These are phyloP conservation scores for Thalassoma bifasciatum DNA, from an alignment of 2,113 vertebrate species.

Conservation along the genomic window DNA sequence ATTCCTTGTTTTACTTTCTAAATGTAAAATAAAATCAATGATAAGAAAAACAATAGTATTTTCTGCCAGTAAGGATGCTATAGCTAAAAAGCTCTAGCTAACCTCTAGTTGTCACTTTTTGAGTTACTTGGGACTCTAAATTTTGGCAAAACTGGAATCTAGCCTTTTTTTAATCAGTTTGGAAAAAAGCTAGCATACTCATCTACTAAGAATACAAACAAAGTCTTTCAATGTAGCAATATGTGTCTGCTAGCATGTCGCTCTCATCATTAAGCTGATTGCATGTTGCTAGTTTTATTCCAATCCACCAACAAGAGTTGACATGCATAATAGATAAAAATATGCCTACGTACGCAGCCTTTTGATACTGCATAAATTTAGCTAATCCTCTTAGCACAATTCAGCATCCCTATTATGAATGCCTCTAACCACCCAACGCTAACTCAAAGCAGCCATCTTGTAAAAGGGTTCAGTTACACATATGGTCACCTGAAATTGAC, in stretches of 20 bases:
- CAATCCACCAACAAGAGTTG: neutral
- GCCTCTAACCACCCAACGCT: neutral
- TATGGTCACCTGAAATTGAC: conserved; percentile 14
- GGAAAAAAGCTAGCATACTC: too few species aligned
- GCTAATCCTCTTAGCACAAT: neutral
- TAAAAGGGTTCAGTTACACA: neutral
- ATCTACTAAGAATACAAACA: neutral
- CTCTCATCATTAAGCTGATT: neutral
- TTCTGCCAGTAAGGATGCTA: too few species aligned
- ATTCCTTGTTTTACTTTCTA: too few species aligned
- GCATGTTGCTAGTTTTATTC: neutral
- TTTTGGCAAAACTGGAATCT: too few species aligned
- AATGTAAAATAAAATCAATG: too few species aligned
- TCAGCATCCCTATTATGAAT: neutral
- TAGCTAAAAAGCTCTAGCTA: too few species aligned
- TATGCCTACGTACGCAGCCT: neutral
- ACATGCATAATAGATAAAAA: neutral
- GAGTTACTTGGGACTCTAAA: too few species aligned
- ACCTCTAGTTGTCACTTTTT: too few species aligned
- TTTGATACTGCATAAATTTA: neutral
- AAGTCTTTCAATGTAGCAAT: neutral
- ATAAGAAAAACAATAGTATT: too few species aligned
- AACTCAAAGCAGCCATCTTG: neutral
- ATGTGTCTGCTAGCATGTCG: neutral
- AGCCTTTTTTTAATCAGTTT: too few species aligned